These are phyloP conservation scores for Hypomesus transpacificus DNA, from an alignment of 2,113 vertebrate genomes.

Conservation along the genomic window DNA sequence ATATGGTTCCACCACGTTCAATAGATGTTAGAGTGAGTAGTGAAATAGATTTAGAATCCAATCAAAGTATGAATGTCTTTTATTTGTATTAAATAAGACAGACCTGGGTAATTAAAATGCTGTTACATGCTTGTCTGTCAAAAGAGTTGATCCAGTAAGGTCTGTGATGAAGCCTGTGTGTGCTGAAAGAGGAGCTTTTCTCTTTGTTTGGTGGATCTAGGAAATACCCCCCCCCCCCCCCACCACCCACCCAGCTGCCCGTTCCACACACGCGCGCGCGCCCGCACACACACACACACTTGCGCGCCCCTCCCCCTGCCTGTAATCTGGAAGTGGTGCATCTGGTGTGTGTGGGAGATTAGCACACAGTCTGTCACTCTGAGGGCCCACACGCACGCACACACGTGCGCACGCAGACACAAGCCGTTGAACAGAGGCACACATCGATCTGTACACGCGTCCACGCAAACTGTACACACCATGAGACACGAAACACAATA, in stretches of 20 bases:
- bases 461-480: neutral
- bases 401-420: neutral
- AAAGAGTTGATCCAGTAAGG: slow-evolving; percentile 13
- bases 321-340: slow-evolving; percentile 39
- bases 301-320: neutral
- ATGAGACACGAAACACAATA: neutral
- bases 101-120: neutral
- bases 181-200: slow-evolving; percentile 12
- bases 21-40: neutral
- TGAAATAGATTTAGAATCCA: no score
- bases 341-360: slow-evolving; percentile 44
- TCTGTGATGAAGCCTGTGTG: slow-evolving; percentile 20
- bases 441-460: neutral
- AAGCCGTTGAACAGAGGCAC: neutral
- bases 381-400: neutral
- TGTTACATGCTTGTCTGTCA: neutral
- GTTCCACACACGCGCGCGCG: slow-evolving; percentile 14
- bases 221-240: neutral
- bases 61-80: no score
- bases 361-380: slow-evolving; percentile 47
- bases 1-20: no score
- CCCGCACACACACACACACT: slow-evolving; percentile 23
- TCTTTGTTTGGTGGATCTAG: slow-evolving; percentile 43
- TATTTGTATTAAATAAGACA: no score
- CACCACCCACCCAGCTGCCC: neutral